A percentile compares a stretch with the other conserved stretches of the same genome.
Evolutionary conservation across 92 coral and sea anemone genomes (phyloP).

Genomic region (Meandrina meandrites): DNA sequence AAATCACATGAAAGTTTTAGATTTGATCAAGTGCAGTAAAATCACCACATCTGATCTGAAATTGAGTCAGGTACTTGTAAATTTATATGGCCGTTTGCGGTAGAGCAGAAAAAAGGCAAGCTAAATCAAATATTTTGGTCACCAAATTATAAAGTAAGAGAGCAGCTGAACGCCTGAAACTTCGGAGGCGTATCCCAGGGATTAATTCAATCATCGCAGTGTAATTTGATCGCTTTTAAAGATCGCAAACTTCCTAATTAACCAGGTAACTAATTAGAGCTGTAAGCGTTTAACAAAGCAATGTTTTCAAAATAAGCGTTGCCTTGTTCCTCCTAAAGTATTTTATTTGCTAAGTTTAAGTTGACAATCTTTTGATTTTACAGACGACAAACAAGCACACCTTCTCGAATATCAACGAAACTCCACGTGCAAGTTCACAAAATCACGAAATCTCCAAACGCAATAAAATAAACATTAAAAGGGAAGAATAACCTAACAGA

Average conservation of each 20-base stretch:
- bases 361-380: background rate
- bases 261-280: no score
- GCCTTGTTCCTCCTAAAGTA: background rate
- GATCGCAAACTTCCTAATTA: background rate
- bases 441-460: background rate
- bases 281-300: background rate
- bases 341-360: background rate
- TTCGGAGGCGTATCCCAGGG: background rate
- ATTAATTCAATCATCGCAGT: background rate
- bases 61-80: no score
- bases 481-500: background rate
- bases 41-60: no score
- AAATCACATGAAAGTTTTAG: no score
- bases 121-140: no score
- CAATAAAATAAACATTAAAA: background rate
- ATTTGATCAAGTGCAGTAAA: no score
- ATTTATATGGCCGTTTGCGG: no score
- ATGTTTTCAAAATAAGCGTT: background rate
- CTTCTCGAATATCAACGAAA: background rate
- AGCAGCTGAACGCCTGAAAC: no score
- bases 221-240: background rate
- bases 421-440: background rate
- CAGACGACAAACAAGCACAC: background rate
- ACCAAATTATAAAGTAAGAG: no score
- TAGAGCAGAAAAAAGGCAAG: no score